These are phyloP conservation scores for Aethina tumida DNA, from an alignment of 1,140 invertebrate species.

Conservation along the genomic window DNA sequence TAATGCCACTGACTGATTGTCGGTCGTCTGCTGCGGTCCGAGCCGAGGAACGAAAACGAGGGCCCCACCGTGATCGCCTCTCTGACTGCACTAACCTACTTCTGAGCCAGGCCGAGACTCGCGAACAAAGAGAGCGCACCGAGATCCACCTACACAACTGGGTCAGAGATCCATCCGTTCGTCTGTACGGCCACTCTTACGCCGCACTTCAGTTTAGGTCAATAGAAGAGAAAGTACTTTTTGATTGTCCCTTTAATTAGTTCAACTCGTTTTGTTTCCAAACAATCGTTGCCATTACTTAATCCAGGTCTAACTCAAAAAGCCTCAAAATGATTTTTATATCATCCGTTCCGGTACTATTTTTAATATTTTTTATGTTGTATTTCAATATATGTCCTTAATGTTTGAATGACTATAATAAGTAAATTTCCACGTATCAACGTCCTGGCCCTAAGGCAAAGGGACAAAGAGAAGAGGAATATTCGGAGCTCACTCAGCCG, in stretches of 20 bases:
- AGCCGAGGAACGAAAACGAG: constrained; percentile 7
- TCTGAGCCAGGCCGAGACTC: constrained; percentile 36
- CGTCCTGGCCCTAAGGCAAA: too few relatives aligned
- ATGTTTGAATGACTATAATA: too few relatives aligned
- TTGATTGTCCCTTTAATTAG: too few relatives aligned
- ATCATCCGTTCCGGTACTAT: too few relatives aligned
- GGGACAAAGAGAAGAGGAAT: too few relatives aligned
- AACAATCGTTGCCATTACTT: background rate
- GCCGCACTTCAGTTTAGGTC: background rate
- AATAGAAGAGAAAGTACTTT: background rate
- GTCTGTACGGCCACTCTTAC: background rate
- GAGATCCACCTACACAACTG: constrained; percentile 34
- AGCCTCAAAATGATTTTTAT: too few relatives aligned
- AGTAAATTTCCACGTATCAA: too few relatives aligned
- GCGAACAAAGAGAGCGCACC: constrained; percentile 32
- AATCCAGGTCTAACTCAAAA: background rate
- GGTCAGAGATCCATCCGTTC: constrained; percentile 18
- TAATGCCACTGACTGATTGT: background rate
- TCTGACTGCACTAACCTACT: constrained; percentile 33
- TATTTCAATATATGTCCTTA: too few relatives aligned
- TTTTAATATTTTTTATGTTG: too few relatives aligned
- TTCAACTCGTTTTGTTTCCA: too few relatives aligned
- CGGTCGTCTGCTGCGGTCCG: constrained; percentile 12
- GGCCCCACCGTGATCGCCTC: constrained; percentile 11
- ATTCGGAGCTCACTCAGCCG: too few relatives aligned